These are phyloP conservation scores for Centropristis striata DNA, from an alignment of 2,113 vertebrate genomes.

Conservation along the genomic window DNA sequence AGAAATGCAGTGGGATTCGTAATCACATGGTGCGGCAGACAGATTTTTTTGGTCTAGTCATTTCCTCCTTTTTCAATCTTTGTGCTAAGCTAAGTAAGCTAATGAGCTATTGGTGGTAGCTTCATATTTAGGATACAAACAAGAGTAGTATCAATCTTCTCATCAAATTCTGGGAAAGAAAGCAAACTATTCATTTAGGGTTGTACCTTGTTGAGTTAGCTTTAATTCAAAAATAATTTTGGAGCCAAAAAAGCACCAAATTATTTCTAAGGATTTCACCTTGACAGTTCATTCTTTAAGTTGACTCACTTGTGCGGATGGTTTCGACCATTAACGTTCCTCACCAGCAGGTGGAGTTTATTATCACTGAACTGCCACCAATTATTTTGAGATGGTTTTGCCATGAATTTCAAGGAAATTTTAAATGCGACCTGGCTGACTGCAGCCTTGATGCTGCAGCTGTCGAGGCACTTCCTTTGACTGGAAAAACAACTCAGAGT, in stretches of 20 bases:
- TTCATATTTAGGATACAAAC: neutral
- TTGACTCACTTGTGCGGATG: neutral
- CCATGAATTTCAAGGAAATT: neutral
- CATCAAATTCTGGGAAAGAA: neutral
- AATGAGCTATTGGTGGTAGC: neutral
- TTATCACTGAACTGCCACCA: neutral
- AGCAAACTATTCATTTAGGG: neutral
- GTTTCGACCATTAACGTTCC: neutral
- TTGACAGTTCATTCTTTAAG: neutral
- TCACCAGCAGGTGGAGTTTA: no score
- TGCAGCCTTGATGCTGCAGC: slow-evolving; percentile 14
- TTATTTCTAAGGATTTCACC: neutral
- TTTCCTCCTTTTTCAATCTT: no score
- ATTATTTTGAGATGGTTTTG: neutral
- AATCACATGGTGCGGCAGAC: no score
- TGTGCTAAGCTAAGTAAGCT: neutral
- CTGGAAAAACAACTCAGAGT: neutral
- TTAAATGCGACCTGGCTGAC: neutral
- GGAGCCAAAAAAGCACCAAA: neutral
- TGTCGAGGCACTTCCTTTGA: slow-evolving; percentile 60
- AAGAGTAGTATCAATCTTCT: neutral
- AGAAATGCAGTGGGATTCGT: no score
- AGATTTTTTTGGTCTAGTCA: no score
- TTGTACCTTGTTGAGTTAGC: neutral
- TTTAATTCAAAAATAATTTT: slow-evolving; percentile 10